Conservation (phyloP, 2,113 vertebrate species). For the Tapirus terrestris region DNA sequence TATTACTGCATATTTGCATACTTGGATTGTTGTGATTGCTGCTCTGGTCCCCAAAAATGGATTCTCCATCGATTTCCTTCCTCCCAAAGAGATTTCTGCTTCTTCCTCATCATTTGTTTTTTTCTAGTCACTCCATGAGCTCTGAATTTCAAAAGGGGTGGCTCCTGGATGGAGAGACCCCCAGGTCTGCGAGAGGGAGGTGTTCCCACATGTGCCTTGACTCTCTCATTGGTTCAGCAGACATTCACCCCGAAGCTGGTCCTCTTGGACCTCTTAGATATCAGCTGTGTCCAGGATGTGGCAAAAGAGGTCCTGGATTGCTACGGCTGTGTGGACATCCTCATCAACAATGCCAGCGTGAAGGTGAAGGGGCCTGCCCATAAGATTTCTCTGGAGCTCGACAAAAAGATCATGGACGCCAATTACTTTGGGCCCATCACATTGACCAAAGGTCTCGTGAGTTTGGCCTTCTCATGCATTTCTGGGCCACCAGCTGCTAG, state of each 20-base stretch:
- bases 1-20: fast-evolving
- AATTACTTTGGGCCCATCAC: conserved; percentile 97
- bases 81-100: neutral
- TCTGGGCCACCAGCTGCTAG: neutral
- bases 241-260: conserved; percentile 96
- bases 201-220: neutral
- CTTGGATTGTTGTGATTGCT: neutral
- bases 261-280: conserved; percentile 94
- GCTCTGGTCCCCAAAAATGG: neutral
- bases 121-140: neutral
- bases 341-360: conserved; percentile 95
- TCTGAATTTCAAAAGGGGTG: neutral
- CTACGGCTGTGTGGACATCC: conserved; percentile 95
- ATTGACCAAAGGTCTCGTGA: conserved; percentile 93
- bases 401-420: conserved; percentile 96
- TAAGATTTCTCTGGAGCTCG: conserved; percentile 93
- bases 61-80: neutral
- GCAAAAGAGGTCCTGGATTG: conserved; percentile 93
- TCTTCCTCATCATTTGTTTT: neutral
- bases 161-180: neutral
- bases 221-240: conserved; percentile 82
- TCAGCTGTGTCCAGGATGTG: conserved; percentile 91
- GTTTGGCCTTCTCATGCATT: conserved; percentile 10
- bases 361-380: conserved; percentile 95
- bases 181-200: neutral